Evolutionary conservation across 2,113 vertebrate species (phyloP).

Genomic region (Amia ocellicauda): DNA sequence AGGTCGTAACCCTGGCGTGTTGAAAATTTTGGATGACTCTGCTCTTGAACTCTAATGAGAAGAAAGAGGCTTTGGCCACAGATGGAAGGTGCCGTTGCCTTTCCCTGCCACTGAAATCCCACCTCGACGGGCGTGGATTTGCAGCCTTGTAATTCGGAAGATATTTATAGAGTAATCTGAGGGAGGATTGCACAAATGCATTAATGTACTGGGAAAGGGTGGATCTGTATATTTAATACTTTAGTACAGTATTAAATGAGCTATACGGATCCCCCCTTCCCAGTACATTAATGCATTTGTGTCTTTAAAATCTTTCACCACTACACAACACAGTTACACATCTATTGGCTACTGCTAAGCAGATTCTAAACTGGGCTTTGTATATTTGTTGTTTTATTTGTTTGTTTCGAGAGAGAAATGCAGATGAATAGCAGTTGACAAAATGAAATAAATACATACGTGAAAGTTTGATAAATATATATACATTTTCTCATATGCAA

Average conservation of each 20-base stretch:
- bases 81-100: background rate
- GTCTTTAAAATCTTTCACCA: too few species aligned
- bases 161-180: background rate
- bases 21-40: background rate
- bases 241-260: too few species aligned
- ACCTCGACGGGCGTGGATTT: background rate
- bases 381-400: too few species aligned
- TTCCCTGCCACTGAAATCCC: background rate
- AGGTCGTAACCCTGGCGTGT: background rate
- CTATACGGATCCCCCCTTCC: background rate
- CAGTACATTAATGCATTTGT: too few species aligned
- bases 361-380: too few species aligned
- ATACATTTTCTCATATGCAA: too few species aligned
- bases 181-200: background rate
- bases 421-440: too few species aligned
- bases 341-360: too few species aligned
- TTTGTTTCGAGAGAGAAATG: too few species aligned
- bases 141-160: background rate
- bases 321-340: too few species aligned
- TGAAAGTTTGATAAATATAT: too few species aligned
- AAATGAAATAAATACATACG: too few species aligned
- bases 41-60: conserved; percentile 1
- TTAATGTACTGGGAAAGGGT: background rate
- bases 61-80: background rate
- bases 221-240: background rate